These are phyloP conservation scores for Apis laboriosa DNA, from an alignment of 1,140 invertebrate species.

Conservation along the genomic window DNA sequence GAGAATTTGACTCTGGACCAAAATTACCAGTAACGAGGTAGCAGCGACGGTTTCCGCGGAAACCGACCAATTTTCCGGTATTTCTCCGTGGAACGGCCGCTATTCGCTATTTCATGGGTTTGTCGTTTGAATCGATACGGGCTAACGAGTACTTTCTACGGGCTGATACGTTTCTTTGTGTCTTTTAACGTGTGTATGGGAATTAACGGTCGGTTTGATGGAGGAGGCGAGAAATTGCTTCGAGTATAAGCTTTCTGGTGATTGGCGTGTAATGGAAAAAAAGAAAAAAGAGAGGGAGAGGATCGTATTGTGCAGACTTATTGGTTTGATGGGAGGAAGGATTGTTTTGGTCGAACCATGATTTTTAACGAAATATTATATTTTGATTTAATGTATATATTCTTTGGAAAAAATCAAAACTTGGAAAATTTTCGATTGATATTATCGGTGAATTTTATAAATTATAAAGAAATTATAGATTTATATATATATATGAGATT, in stretches of 20 bases:
- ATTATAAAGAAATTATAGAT: too few species aligned
- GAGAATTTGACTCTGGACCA: conserved; percentile 25
- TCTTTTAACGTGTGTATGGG: not conserved
- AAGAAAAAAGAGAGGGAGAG: too few species aligned
- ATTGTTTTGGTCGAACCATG: too few species aligned
- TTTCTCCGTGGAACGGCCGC: not conserved
- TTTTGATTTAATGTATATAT: too few species aligned
- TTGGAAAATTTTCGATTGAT: too few species aligned
- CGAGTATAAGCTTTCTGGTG: not conserved
- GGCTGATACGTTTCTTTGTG: not conserved
- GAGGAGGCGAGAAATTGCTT: not conserved
- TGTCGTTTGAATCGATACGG: conserved; percentile 8
- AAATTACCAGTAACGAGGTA: conserved; percentile 33
- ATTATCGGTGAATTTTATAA: too few species aligned
- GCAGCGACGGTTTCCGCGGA: conserved; percentile 1
- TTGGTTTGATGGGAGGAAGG: too few species aligned
- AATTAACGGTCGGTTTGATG: not conserved
- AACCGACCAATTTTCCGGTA: conserved; percentile 32
- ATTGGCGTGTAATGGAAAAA: too few species aligned
- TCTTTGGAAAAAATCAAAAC: not conserved
- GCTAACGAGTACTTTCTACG: not conserved
- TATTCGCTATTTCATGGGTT: not conserved
- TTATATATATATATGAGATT: too few species aligned
- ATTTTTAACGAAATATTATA: too few species aligned
- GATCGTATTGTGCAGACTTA: not conserved